phyloP scores from a whole-genome alignment of 2,888 invertebrate species.

The Anagyrus pseudococci region DNA sequence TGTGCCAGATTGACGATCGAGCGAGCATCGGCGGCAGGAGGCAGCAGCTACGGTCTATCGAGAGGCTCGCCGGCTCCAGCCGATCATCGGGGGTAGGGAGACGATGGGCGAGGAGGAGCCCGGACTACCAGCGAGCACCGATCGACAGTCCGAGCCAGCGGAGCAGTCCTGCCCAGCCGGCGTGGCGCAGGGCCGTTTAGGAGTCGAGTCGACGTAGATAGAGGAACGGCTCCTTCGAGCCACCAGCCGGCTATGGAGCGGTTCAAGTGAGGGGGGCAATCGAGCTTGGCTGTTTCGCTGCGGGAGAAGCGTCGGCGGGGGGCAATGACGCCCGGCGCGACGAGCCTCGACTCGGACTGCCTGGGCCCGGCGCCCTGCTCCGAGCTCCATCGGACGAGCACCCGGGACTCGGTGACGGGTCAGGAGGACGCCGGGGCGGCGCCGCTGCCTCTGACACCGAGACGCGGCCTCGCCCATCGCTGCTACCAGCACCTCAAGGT shows the following conservation, averaged over 20 bases:
- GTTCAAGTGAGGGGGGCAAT: constrained; percentile 36
- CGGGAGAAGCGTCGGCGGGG: constrained; percentile 14
- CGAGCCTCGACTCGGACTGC: constrained; percentile 55
- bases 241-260: constrained; percentile 34
- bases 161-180: background rate
- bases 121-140: no score
- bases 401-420: background rate
- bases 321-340: constrained; percentile 56
- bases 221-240: background rate
- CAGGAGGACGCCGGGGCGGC: constrained; percentile 5
- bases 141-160: no score
- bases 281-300: no score
- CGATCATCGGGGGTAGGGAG: background rate
- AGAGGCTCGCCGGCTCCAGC: background rate
- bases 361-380: constrained; percentile 56
- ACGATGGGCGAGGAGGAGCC: background rate
- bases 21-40: no score
- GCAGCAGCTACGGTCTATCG: no score
- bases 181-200: background rate
- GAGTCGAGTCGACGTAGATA: background rate
- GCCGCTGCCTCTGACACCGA: background rate
- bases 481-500: constrained; percentile 61
- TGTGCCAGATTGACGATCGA: no score
- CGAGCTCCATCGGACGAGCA: constrained; percentile 46
- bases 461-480: constrained; percentile 45